Evolutionary conservation across 2,888 invertebrate species (phyloP).

Genomic region (Omphaloscelis lunosa): DNA sequence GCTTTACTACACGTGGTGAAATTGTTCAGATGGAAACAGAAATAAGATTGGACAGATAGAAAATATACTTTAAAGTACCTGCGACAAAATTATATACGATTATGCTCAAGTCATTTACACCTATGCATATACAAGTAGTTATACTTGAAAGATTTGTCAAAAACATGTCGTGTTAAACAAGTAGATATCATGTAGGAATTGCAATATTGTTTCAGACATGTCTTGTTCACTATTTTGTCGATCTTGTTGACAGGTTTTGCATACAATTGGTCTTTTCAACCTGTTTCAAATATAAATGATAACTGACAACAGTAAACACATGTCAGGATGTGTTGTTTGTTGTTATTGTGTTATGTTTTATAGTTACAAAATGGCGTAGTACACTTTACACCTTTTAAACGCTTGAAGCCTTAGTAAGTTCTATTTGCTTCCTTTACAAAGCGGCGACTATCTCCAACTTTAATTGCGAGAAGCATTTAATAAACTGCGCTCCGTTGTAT

Average conservation of each 20-base stretch:
- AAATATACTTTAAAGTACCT: too few relatives aligned
- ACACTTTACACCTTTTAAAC: neutral
- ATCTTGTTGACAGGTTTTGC: neutral
- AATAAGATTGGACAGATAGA: neutral
- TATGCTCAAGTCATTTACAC: neutral
- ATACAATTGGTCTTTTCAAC: neutral
- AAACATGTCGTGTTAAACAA: neutral
- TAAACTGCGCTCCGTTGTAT: slow-evolving; percentile 17
- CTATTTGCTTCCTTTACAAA: slow-evolving; percentile 3
- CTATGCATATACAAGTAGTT: neutral
- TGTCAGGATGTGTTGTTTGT: neutral
- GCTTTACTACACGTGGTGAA: slow-evolving; percentile 14
- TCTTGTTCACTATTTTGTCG: neutral
- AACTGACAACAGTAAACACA: neutral
- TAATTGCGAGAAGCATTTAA: slow-evolving; percentile 19
- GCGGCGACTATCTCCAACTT: neutral
- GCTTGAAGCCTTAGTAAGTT: neutral
- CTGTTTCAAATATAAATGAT: neutral
- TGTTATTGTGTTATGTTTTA: neutral
- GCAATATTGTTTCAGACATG: neutral
- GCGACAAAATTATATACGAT: neutral
- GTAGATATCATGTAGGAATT: neutral
- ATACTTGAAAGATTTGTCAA: neutral
- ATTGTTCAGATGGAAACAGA: slow-evolving; percentile 1
- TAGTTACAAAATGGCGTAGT: neutral